Conservation (phyloP, 2,888 invertebrate species). For the Sinhomidia bicolor region DNA sequence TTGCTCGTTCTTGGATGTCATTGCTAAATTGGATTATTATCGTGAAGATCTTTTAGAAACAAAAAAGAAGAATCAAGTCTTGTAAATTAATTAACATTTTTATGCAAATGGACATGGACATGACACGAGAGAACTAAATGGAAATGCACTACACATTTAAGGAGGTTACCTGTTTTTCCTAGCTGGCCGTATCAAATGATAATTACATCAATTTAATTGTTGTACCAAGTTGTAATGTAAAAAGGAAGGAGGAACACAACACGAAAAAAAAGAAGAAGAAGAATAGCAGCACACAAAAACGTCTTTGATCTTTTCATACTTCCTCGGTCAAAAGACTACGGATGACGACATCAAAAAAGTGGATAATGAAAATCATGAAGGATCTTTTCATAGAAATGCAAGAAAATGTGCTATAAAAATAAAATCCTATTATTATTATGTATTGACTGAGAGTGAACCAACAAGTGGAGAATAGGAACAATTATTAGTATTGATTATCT, state of each 20-base stretch:
- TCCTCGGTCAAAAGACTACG: conserved; percentile 19
- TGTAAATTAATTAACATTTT: conserved; percentile 49
- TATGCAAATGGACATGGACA: conserved; percentile 36
- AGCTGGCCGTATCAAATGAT: background rate
- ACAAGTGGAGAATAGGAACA: background rate
- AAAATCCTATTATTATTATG: conserved; percentile 12
- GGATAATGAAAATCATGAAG: background rate
- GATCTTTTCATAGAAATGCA: conserved; percentile 1
- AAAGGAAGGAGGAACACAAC: conserved; percentile 25
- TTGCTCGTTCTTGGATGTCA: conserved; percentile 11
- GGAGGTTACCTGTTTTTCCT: background rate
- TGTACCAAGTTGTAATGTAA: conserved; percentile 6
- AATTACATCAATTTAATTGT: conserved; percentile 22
- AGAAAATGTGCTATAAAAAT: conserved; percentile 6
- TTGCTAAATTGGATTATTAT: conserved; percentile 41
- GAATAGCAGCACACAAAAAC: background rate
- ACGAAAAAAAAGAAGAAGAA: background rate
- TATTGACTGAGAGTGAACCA: background rate
- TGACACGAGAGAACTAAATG: background rate
- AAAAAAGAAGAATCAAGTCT: conserved; percentile 27
- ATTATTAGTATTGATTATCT: conserved; percentile 1
- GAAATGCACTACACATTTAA: background rate
- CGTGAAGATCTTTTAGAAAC: background rate
- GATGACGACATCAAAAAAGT: background rate
- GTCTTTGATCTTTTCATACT: background rate